Base-by-base conservation (phyloP, 2,888 invertebrate species). In the Drosophila longiperda region DNA sequence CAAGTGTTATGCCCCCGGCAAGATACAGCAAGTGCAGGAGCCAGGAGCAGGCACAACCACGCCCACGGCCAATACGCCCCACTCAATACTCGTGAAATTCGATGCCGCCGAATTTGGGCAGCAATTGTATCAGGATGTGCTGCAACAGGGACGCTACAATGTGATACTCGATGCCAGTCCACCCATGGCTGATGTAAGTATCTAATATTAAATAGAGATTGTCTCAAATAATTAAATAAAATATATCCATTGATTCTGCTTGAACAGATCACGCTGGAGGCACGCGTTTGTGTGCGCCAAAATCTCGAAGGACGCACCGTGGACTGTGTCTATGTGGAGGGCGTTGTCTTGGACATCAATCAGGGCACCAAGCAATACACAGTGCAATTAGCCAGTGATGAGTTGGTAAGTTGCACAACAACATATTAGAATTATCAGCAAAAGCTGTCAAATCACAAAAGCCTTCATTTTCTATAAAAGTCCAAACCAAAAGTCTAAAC, bases 131-230 rank as follows among this genome's bases (percentile, higher is more conserved):
- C 94, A 94, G 92, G 97, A 97, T 92, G 96, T 98, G 78, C 95
- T 98, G 82, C 96, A 96, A 86, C 94, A 94, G 82, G 96, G 96
- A 87, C 96, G 96, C 91, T 97, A 95, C 93, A 97, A 98, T 93
- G 96, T 99, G 92, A 98, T 99, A 88, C 96, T 97, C 90, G 99
- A 99, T 93, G 97, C 98, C 82, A 97, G 97, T 93, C 99, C 99
- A 38, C 96, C 96, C 90, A 95, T 96, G 87, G 96, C 95, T 83
- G 97, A 98, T 94, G 95, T 99, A 90, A 78, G 89, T 86, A 52
- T 17, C 3, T 26, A 15, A 0, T 15, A 4, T 2, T 2, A 8
- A 23, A 9, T 4, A 3, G 1, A 42, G 1, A 3, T 20, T 9
- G 1, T 50, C 17, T n/a, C 38, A 40, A 26, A 23, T 8, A 23